A percentile compares a stretch with the other conserved stretches of the same genome.
Conservation (phyloP, 2,797 vertebrate genomes). For the Bovichtus diacanthus region DNA sequence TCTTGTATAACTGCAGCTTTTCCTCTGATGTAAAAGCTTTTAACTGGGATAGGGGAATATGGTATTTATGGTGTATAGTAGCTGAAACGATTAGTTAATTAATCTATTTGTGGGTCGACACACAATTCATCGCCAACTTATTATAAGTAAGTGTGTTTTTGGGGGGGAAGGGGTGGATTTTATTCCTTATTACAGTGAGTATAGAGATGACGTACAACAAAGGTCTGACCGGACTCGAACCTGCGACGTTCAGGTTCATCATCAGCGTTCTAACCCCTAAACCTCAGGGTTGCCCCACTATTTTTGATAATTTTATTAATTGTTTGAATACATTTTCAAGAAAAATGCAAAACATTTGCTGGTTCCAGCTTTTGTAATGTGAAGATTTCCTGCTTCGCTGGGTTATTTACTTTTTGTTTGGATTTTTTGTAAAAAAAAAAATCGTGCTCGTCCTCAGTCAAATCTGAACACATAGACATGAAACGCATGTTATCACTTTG, state of each 20-base stretch:
- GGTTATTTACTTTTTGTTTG: no score
- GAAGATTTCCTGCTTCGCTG: neutral
- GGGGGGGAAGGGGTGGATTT: neutral
- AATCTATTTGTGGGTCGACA: neutral
- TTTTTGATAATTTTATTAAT: neutral
- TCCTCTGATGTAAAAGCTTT: neutral
- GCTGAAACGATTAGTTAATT: neutral
- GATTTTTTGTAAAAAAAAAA: no score
- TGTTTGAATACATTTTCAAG: neutral
- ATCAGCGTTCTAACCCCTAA: fast-evolving
- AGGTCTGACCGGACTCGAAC: neutral
- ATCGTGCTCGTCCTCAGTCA: no score
- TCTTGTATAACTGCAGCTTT: neutral
- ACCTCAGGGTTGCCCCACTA: neutral
- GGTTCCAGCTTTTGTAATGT: neutral
- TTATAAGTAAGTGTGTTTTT: neutral
- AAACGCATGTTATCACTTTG: neutral
- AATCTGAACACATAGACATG: neutral
- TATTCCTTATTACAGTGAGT: neutral
- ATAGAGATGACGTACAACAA: neutral
- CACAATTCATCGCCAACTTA: neutral
- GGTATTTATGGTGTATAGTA: neutral
- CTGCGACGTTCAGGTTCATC: neutral
- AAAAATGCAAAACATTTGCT: neutral
- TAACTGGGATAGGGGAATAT: neutral